Evolutionary conservation across 2,797 vertebrate species (phyloP), one percentile per base, ranked within the genome.

Genomic region (Clarias fuscus): DNA sequence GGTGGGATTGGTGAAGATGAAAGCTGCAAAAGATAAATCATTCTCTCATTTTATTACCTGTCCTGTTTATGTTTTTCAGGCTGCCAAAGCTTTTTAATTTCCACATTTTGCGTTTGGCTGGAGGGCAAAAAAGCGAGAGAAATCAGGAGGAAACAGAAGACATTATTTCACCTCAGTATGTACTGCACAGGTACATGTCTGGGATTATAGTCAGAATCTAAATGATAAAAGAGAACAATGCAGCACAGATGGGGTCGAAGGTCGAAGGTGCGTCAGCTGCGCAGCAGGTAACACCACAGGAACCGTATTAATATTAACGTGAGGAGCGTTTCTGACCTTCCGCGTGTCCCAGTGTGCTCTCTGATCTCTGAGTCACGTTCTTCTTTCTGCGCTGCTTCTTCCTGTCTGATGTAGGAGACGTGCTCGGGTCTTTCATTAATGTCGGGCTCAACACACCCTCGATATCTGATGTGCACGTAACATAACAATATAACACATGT

Each of bases 1-100:
- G 2, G 61, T 22, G 48, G 1, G 65, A 37, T 68, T 1, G 33
- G 3, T 68, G 64, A 22, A 30, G 24, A 20, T 48, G 62, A 67
- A 82, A 48, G 7, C 30, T 30, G 58, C 73, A 33, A 64, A 15
- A 13, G 64, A 20, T 4, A 61, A 65, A 68, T 11, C 3, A 3
- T 59, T 65, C 75, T 53, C 70, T 82, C 67, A 83, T 88, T 84
- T 89, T 87, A 82, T 98, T 98, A 99, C 98, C 98, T 99, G 98
- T 98, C 96, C 98, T 98, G 96, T 98, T 98, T 96, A 99, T 98
- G 97, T 98, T 99, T 97, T 97, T 98, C 96, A 99, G 97, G 96
- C 98, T 99, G 98, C 98, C 98, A 96, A 99, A 99, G 95, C 97
- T 98, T 96, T 99, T 99, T 97, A 99, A 96, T 94, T 99, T 99